phyloP scores from a whole-genome alignment of 1,140 invertebrate genomes.

The Platorchestia sp. region DNA sequence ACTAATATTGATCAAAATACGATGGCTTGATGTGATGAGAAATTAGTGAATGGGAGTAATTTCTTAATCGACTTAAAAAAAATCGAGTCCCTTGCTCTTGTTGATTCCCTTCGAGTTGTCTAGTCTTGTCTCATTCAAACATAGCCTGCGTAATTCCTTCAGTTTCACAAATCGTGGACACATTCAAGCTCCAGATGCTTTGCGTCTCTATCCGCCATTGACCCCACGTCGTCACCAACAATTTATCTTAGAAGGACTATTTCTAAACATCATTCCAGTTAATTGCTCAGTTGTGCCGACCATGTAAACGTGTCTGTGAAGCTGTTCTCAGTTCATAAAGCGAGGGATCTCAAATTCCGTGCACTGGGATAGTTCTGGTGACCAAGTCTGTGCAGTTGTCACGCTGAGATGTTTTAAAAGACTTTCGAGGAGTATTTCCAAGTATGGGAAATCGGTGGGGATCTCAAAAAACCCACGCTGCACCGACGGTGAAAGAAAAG shows the following conservation, averaged over 20 bases:
- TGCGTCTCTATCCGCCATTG: background rate
- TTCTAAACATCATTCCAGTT: background rate
- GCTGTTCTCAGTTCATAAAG: background rate
- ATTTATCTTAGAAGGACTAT: background rate
- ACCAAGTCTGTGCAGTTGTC: background rate
- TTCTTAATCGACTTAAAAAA: background rate
- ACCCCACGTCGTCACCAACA: background rate
- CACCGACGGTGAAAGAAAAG: background rate
- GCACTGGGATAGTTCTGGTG: background rate
- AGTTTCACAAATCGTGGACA: background rate
- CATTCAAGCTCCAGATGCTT: background rate
- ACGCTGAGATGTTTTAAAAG: background rate
- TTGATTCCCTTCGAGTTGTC: background rate
- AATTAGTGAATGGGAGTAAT: background rate
- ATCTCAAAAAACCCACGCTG: background rate
- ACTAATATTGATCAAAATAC: background rate
- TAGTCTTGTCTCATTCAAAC: background rate
- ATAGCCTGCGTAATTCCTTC: background rate
- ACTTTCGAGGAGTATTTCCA: background rate
- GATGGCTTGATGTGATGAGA: background rate
- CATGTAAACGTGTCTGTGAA: background rate
- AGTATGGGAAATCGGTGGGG: conserved; percentile 3
- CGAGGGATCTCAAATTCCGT: background rate
- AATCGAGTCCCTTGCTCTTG: background rate
- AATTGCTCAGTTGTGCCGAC: background rate